These are phyloP conservation scores for Aplochiton taeniatus DNA, from an alignment of 2,797 vertebrate genomes.

Conservation along the genomic window DNA sequence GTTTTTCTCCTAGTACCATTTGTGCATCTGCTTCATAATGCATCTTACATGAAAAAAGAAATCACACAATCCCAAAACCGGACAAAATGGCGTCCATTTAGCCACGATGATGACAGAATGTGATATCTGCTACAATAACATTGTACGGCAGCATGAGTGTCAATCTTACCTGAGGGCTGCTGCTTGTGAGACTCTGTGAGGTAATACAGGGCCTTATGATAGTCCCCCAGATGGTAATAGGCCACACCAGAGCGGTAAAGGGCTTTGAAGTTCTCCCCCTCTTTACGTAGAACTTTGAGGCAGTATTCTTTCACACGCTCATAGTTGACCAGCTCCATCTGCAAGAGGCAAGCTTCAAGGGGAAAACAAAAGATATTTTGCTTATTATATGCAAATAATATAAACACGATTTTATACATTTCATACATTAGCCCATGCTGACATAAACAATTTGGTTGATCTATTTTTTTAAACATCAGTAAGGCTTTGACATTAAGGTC, in stretches of 20 bases:
- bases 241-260: slow-evolving; percentile 97
- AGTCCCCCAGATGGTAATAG: slow-evolving; percentile 97
- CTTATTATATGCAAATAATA: too few species aligned
- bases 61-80: background rate
- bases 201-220: slow-evolving; percentile 95
- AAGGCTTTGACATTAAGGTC: too few species aligned
- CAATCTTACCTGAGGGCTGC: slow-evolving; percentile 88
- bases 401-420: background rate
- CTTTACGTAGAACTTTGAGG: slow-evolving; percentile 96
- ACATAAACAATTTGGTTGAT: too few species aligned
- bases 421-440: too few species aligned
- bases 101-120: background rate
- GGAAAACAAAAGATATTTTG: background rate
- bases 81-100: background rate
- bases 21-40: slow-evolving; percentile 7
- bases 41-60: too few species aligned
- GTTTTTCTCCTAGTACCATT: slow-evolving; percentile 31
- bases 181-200: slow-evolving; percentile 96
- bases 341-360: slow-evolving; percentile 88
- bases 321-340: slow-evolving; percentile 98
- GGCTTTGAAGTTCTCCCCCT: slow-evolving; percentile 98
- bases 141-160: background rate
- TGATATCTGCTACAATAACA: background rate
- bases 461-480: too few species aligned
- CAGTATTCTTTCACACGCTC: slow-evolving; percentile 98